Evolutionary conservation across 2,113 vertebrate species (phyloP), one percentile per base, ranked within the genome.

Genomic region (Syngnathoides biaculeatus): DNA sequence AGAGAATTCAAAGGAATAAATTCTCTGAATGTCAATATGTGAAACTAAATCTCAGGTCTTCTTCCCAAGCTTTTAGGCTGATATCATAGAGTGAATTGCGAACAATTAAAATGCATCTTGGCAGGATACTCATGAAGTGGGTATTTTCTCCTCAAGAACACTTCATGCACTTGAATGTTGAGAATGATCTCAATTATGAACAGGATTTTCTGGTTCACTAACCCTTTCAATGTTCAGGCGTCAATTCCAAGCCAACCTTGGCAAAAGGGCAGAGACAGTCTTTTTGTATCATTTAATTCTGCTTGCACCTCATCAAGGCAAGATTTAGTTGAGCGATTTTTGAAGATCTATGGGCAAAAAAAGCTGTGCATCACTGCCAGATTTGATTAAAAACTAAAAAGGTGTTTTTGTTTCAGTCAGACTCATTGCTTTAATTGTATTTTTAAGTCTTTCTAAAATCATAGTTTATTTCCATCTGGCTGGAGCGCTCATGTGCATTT

Each of bases 401-500:
- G 5, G 8, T 48, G 19, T 3, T n/a, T 45, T 55, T 55, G 22
- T n/a, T 15, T 30, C 15, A 58, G 58, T 35, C 62, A 60, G 62
- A 50, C 48, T 4, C 48, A 10, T 50, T 50, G 8, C 57, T 74
- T 68, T 27, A 43, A 43, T 43, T 17, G 20, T 12, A 65, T 58
- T n/a, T 30, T 66, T 30, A 66, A 62, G 15, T 14, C 7, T 24
- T n/a, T 38, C 27, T 4, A 19, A 8, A 50, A 40, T 20, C 14
- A 17, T 13, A 24, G 42, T 64, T 68, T 53, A 9, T 75, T 42
- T 27, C 57, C 58, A 8, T 71, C 22, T 72, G 74, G 64, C 64
- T 56, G 8, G 55, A 60, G 70, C 35, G 71, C 39, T 19, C 22
- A 67, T 64, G 68, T 74, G 74, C 64, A 68, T 77, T 79, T 74